phyloP scores from a whole-genome alignment of 2,797 vertebrate genomes.

The Jordanella pulchra region DNA sequence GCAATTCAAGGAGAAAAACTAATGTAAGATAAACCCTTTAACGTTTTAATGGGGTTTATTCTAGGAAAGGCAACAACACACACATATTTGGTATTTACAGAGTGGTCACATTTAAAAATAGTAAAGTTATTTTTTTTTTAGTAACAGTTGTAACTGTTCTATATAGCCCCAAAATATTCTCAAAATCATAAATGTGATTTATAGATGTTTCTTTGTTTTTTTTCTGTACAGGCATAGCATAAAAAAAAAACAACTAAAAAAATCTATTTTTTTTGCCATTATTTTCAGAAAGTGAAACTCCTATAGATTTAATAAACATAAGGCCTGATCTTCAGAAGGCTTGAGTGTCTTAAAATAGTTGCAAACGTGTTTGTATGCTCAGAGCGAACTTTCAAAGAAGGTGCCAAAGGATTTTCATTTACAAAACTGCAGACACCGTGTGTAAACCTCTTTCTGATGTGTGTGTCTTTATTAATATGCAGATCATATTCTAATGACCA shows the following conservation, averaged over 20 bases:
- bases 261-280: background rate
- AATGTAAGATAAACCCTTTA: background rate
- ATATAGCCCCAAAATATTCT: background rate
- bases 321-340: too few relatives aligned
- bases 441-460: too few relatives aligned
- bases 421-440: too few relatives aligned
- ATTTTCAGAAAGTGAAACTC: background rate
- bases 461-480: too few relatives aligned
- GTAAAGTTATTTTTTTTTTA: background rate
- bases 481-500: too few relatives aligned
- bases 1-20: background rate
- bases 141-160: too few relatives aligned
- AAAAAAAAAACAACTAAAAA: background rate
- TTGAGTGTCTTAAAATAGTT: too few relatives aligned
- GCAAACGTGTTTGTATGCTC: too few relatives aligned
- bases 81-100: background rate
- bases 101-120: background rate
- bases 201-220: background rate
- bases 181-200: background rate
- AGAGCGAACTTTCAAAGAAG: too few relatives aligned
- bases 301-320: background rate
- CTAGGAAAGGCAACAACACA: background rate
- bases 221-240: background rate
- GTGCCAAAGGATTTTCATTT: too few relatives aligned
- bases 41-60: background rate